Evolutionary conservation across 2,888 invertebrate species (phyloP).

Genomic region (Lithosia quadra): DNA sequence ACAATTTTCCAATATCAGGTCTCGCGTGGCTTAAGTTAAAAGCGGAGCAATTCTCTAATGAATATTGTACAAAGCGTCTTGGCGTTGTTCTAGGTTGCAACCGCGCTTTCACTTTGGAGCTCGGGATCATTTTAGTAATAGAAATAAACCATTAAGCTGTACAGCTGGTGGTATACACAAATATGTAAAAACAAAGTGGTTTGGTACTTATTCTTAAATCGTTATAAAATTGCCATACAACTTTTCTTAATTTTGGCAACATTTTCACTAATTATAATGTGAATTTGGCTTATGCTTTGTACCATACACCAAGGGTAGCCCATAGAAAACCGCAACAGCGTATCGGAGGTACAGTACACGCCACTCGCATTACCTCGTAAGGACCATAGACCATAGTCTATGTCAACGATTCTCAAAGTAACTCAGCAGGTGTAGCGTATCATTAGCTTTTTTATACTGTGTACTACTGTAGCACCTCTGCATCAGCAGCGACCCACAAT

Average conservation of each 20-base stretch:
- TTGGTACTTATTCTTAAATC: too few relatives aligned
- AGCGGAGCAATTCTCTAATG: conserved; percentile 5
- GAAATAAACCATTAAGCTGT: too few relatives aligned
- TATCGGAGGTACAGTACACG: conserved; percentile 74
- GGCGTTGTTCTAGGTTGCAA: background rate
- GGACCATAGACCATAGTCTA: conserved; percentile 65
- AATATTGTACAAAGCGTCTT: background rate
- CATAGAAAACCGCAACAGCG: conserved; percentile 81
- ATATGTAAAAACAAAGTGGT: too few relatives aligned
- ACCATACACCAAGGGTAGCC: conserved; percentile 63
- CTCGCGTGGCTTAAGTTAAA: conserved; percentile 55
- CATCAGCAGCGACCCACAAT: background rate
- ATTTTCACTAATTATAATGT: background rate
- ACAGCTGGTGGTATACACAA: too few relatives aligned
- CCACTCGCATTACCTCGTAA: conserved; percentile 68
- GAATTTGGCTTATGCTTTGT: conserved; percentile 39
- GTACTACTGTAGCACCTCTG: too few relatives aligned
- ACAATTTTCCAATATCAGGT: conserved; percentile 85
- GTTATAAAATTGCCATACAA: too few relatives aligned
- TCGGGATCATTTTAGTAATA: background rate
- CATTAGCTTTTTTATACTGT: too few relatives aligned
- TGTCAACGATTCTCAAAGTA: conserved; percentile 42
- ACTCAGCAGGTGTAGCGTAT: background rate
- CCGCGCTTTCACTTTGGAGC: background rate
- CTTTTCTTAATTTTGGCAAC: background rate